Base-by-base conservation (phyloP, 2,113 vertebrate genomes). In the Cheilinus undulatus region DNA sequence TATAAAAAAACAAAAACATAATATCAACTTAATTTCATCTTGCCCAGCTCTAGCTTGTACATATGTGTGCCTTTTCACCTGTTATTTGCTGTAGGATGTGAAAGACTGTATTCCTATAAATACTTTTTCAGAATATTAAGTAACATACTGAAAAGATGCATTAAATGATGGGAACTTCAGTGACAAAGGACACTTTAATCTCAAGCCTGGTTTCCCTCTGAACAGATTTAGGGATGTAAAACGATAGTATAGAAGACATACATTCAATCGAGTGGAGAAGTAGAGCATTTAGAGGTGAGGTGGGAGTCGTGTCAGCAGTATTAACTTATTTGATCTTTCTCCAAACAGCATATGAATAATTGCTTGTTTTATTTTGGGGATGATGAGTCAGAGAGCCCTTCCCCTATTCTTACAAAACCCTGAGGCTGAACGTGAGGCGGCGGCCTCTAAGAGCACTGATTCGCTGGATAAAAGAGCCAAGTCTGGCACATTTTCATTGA, bases 401-500 rank as follows among this genome's bases (percentile, higher is more conserved):
- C 73, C 69, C 61, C 42, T 3, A 71, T 5, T 84, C 78, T 86
- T 83, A 74, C 68, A 85, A 78, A 83, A 83, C 82, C 42, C 74
- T 51, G n/a, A 49, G 78, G 71, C 70, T 9, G 63, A 81, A 82
- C 52, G 86, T 79, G 84, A 78, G 71, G 76, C 36, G n/a, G 74
- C 62, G 34, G 66, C 78, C 77, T 61, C 24, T 38, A 60, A 76
- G 66, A 67, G 58, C 53, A 42, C 56, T 2, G 51, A 61, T 67
- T 65, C 27, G 69, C 42, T 52, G 67, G 73, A 73, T 71, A 73
- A 74, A 57, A 74, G 57, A 82, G 70, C 80, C 75, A 38, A 69
- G 76, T 89, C 76, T 88, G 84, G 86, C 84, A 84, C 65, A 70
- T 88, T 78, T 79, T 88, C 88, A 91, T 89, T 78, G 89, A 91